Evolutionary conservation across 2,797 vertebrate genomes (phyloP).

Genomic region (Parambassis ranga): DNA sequence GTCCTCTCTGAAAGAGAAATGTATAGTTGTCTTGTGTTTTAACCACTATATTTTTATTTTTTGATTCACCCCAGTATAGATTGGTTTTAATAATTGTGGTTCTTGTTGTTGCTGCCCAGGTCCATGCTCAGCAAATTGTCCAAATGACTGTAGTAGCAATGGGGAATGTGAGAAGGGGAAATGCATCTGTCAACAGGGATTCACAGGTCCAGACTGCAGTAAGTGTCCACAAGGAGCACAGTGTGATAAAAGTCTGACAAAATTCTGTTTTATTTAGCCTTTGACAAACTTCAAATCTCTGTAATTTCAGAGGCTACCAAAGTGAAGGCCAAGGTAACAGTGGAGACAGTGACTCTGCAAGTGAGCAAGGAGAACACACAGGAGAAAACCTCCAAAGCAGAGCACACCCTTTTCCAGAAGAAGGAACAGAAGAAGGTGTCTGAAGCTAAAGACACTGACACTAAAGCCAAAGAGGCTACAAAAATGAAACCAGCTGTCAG

Average conservation of each 20-base stretch:
- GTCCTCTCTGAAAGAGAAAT: constrained; percentile 75
- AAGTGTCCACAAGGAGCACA: constrained; percentile 66
- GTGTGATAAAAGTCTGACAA: constrained; percentile 61
- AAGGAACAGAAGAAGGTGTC: constrained; percentile 50
- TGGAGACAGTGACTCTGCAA: constrained; percentile 48
- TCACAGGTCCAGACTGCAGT: constrained; percentile 81
- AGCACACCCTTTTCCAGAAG: constrained; percentile 56
- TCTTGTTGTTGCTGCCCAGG: constrained; percentile 63
- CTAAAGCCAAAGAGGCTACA: constrained; percentile 44
- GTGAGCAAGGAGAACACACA: constrained; percentile 42
- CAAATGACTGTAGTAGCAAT: constrained; percentile 80
- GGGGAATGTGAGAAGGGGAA: constrained; percentile 83
- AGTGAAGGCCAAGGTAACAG: constrained; percentile 49
- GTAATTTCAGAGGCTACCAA: constrained; percentile 58
- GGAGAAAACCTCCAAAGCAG: constrained; percentile 47
- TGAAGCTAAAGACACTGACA: constrained; percentile 44
- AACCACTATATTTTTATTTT: not conserved
- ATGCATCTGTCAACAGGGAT: constrained; percentile 84
- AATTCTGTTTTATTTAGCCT: not conserved
- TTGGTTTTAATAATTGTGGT: not conserved
- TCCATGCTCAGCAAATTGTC: constrained; percentile 79
- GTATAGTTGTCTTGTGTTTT: constrained; percentile 48
- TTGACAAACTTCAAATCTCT: constrained; percentile 15
- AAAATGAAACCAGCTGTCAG: constrained; percentile 26
- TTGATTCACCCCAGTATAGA: not conserved